Percentiles rank a stretch among this genome's conserved stretches.
These are phyloP conservation scores for Dromiciops gliroides DNA, from an alignment of 2,113 vertebrate species.

Conservation along the genomic window DNA sequence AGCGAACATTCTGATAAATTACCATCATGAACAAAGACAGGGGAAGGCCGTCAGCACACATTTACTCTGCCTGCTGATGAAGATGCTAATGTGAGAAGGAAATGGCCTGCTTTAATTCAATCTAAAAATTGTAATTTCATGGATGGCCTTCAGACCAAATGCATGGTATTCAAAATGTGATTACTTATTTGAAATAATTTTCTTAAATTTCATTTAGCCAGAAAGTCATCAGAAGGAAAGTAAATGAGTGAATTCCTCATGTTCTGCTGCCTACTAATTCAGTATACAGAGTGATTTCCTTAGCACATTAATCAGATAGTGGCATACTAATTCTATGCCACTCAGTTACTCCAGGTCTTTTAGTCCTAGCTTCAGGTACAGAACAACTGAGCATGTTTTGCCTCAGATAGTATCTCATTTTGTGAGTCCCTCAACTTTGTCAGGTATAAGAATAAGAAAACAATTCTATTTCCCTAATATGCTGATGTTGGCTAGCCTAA, in stretches of 20 bases:
- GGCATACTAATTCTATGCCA: not conserved
- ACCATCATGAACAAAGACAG: not conserved
- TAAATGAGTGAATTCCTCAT: not conserved
- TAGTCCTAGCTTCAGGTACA: not conserved
- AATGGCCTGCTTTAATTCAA: slow-evolving; percentile 3
- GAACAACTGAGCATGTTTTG: not conserved
- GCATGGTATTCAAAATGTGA: not conserved
- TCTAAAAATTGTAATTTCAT: slow-evolving; percentile 1
- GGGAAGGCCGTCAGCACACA: not conserved
- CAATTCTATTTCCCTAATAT: not conserved
- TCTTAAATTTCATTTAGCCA: slow-evolving; percentile 3
- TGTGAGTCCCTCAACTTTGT: not conserved
- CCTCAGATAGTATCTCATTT: not conserved
- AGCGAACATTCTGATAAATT: not conserved
- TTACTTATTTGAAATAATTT: slow-evolving; percentile 5
- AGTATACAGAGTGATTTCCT: not conserved
- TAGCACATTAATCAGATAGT: not conserved
- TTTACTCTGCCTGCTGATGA: not conserved
- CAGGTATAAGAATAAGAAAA: not conserved
- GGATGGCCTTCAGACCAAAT: not conserved
- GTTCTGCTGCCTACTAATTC: not conserved
- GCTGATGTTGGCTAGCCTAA: not conserved
- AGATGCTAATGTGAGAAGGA: not conserved
- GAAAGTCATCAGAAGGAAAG: not conserved
- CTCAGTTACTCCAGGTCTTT: not conserved